Evolutionary conservation across 2,797 vertebrate species (phyloP), one percentile per base, ranked within the genome.

Genomic region (Rhabdophis nuchalis): DNA sequence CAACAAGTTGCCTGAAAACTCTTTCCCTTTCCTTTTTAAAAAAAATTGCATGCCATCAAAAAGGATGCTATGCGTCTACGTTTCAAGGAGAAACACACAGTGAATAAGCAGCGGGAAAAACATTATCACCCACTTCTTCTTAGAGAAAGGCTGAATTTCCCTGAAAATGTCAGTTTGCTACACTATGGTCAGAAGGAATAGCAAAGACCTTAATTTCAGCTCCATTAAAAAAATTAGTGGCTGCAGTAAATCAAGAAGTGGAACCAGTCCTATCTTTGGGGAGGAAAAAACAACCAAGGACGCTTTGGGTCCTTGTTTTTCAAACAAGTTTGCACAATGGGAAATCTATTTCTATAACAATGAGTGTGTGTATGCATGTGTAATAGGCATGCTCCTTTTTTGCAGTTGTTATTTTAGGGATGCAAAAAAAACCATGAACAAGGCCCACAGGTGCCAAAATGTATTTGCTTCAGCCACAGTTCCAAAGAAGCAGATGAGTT

Each of bases 281-380:
- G 46, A 6, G 46, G 46, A 5, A 5, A 6, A 56, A 54, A 18
- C 25, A 27, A 64, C 50, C 18, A 52, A 72, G 20, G 13, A 9
- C 4, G 16, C 57, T 25, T 50, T 13, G 52, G 23, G 46, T 6
- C 20, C 46, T 50, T n/a, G 72, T 58, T 50, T 87, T 90, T 58
- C 5, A 82, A 50, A 58, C 57, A 41, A 41, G 13, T n/a, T 54
- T 68, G 68, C n/a, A 52, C 41, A 92, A 52, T 52, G 0, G 92
- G 72, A 92, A 95, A 94, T 89, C 92, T 90, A 29, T 50, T 95
- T 93, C 93, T 96, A 93, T 87, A 96, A 94, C 92, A 94, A 94
- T 82, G 92, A 93, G 9, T 5, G 1, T 88, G 53, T 91, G 52
- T 20, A n/a, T n/a, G 5, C 32, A 4, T 89, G 29, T 91, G 32